A percentile compares a stretch with the other conserved stretches of the same genome.
These are phyloP conservation scores for Sylvilagus bachmani DNA, from an alignment of 2,113 vertebrate genomes.

Conservation along the genomic window DNA sequence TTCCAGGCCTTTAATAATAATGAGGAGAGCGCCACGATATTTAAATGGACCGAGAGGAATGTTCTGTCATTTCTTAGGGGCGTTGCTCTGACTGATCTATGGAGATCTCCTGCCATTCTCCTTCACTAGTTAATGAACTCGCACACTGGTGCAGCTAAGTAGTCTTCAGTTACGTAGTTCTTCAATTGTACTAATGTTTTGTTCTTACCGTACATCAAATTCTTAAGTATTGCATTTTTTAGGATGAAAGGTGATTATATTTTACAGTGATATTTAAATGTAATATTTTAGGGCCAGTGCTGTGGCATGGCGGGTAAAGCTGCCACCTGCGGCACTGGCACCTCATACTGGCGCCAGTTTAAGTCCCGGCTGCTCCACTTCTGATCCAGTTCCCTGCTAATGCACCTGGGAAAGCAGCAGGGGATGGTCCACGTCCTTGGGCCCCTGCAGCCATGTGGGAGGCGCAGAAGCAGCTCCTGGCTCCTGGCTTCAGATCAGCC, in stretches of 20 bases:
- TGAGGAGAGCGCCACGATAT: not conserved
- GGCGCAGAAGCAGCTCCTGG: no score
- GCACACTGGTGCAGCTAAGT: not conserved
- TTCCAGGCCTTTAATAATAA: conserved; percentile 3
- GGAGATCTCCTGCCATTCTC: not conserved
- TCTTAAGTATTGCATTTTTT: not conserved
- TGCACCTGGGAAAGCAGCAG: no score
- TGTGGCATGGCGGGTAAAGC: no score
- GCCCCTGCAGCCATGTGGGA: no score
- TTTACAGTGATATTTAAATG: conserved; percentile 37
- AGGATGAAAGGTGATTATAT: not conserved
- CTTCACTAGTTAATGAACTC: conserved; percentile 19
- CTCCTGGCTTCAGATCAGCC: no score
- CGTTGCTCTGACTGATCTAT: not conserved
- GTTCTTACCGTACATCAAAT: not conserved
- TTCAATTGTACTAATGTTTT: not conserved
- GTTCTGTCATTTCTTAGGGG: not conserved
- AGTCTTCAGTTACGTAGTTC: not conserved
- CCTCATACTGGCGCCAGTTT: no score
- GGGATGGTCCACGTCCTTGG: no score
- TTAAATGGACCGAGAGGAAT: not conserved
- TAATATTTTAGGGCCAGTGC: no score
- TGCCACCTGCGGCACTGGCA: no score
- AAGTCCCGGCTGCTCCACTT: no score
- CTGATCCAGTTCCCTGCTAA: no score